Base-by-base conservation (phyloP, 37 sponge, comb jelly and placozoan species). In the Amphimedon queenslandica region DNA sequence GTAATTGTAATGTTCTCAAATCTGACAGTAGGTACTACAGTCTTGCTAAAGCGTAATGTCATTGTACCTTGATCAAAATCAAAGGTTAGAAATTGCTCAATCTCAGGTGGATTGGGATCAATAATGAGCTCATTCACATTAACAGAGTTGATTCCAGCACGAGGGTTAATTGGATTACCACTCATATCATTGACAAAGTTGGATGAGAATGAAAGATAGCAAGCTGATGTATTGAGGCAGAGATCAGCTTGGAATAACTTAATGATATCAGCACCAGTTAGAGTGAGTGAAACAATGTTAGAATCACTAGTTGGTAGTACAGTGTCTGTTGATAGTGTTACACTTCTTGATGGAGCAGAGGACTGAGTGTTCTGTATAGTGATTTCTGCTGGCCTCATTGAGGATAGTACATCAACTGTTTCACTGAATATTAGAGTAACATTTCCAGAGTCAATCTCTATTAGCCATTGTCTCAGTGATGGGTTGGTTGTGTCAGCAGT, bases 391-490 rank as follows among this genome's bases (percentile, higher is more conserved):
- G 77, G 30, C 1, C 23, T 6, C 35, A 84, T 70, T 24, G 78
- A 55, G 21, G 23, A 29, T 1, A 67, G 5, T 6, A 81, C 78
- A 63, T 81, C 78, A 4, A 81, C 78, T 29, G 80, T 66, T 56
- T 71, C 79, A 32, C 63, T 80, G 56, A 95, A 95, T 18, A 73
- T 75, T 36, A 95, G 86, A 25, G 83, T 83, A 0, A 95, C 38
- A 55, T 87, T 82, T 18, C 84, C 86, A 60, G 65, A 35, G 58
- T 88, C 89, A 63, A 85, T 74, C 29, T 70, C 58, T 20, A 88
- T 68, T 28, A 70, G 28, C 74, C 83, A 93, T 37, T 66, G 55
- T 3, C 34, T 41, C 27, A 93, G 70, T 40, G 21, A 27, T 32
- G 93, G 93, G 11, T 31, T 28, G 8, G 64, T 74, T 60, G 80